Base-by-base conservation (phyloP, 2,888 invertebrate genomes). In the Chrysolina americana region DNA sequence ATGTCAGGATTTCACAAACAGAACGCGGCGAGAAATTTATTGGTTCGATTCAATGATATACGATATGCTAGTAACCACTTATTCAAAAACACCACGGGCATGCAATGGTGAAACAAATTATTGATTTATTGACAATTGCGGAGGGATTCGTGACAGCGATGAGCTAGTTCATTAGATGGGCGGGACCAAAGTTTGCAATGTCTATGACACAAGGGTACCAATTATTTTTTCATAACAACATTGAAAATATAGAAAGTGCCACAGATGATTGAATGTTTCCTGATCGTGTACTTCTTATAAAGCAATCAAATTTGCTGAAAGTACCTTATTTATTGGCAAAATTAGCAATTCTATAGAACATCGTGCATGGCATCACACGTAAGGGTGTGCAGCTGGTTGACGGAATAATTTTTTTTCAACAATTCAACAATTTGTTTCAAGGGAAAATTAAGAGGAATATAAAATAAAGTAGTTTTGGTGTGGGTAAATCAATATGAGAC, bases 1-100 rank as follows among this genome's bases (percentile, higher is more conserved):
- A 68, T 68, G 68, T 68, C 68, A 68, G 11, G 68, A 68, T 68
- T 68, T 56, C 53, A 56, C 28, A 53, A 68, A 68, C 65, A 65
- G 23, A 50, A 50, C n/a, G 41, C 53, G 53, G 64, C 56, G 9
- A 65, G 10, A 59, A 28, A 70, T 70, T 53, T 65, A 70, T 53
- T 56, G 21, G 59, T 47, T 65, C 65, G 36, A 28, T 59, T 41
- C 11, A 65, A 44, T 70, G 41, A 70, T 70, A 65, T 65, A 70
- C 63, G 19, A 41, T 65, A 21, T 41, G 41, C 44, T 10, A 56
- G 44, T 44, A 59, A 41, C n/a, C 68, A 44, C 56, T 59, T 59
- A 68, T 41, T 68, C 68, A 68, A 59, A 68, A 41, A 68, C 41
- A 41, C 47, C 48, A 47, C 48, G 47, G 41, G 59, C 59, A 44